Base-by-base conservation (phyloP, 2,797 vertebrate species). In the Delichon dasypus region DNA sequence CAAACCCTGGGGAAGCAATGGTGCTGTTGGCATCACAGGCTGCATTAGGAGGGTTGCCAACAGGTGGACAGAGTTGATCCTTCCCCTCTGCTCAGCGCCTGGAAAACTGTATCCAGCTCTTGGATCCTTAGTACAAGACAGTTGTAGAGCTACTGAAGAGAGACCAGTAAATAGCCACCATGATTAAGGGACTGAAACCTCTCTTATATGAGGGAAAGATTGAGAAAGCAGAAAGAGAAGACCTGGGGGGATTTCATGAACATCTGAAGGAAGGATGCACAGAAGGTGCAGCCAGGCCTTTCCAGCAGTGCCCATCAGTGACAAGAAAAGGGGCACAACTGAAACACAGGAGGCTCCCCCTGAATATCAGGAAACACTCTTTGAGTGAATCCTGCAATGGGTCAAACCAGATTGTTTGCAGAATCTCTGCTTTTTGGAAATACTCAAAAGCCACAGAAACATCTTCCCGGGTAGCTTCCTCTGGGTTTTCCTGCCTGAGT, bases 1-100 rank as follows among this genome's bases (percentile, higher is more conserved):
- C 2, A 7, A 51, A 38, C 4, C 27, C 26, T 7, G 14, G 18
- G 16, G 70, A 57, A 62, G 12, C 3, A 5, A 34, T 36, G 10
- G 60, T 34, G 50, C 7, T 58, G 11, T 36, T 0, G 0, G 10
- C 21, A 45, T 9, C 38, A 20, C 0, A 0, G 34, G 13, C 47
- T 50, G 22, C 62, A 26, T 32, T 50, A 47, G 27, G 17, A 54
- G 13, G 22, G 45, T 5, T 21, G 36, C 16, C 67, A 54, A 22
- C 22, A 36, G n/a, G 2, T 5, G 8, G 29, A 19, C 10, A 47
- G 53, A 61, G 16, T n/a, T 32, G 21, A 64, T 29, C 23, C 20
- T 58, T 68, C 21, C 11, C 8, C 27, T 68, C 70, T 54, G 32
- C 38, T 53, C 23, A 60, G 27, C 23, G 13, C 18, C 27, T 38